Evolutionary conservation across 1,140 invertebrate genomes (phyloP), one percentile per base, ranked within the genome.

Genomic region (Laodelphax striatellus): DNA sequence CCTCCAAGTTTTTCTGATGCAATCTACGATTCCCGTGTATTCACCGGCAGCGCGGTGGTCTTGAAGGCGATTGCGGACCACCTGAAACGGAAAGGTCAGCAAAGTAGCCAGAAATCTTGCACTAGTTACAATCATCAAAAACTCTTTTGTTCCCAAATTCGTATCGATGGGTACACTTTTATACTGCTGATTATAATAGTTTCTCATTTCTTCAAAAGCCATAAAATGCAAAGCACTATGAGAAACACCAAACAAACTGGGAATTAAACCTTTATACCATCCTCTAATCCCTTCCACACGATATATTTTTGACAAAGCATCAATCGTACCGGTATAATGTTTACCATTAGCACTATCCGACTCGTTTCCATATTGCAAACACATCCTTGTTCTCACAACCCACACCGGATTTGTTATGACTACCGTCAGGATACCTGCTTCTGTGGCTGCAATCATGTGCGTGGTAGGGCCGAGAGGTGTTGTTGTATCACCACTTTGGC

Each of bases 161-260:
- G 85, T 82, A 70, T 95, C 90, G 63, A 92, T 86, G 52, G 91
- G 84, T 65, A 86, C 70, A 62, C 83, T 81, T 69, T 83, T 76
- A 67, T 89, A 87, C 11, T 13, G 34, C 64, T 82, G 77, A 72
- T 94, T 96, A 71, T 97, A 97, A 63, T 78, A 74, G 69, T 89
- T 91, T 76, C 98, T 98, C 86, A 98, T 84, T 76, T 97, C 93
- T 78, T 98, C 96, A 72, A 99, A 99, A 16, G 87, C 86, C 89
- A 97, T 96, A 75, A 99, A 98, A 76, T 99, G 97, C 66, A 99
- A 79, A 42, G 95, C 92, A 68, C 97, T 97, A 77, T 99, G 96
- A 0, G 92, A 92, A 43, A 98, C 95, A 11, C 96, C 96, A 77
- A 98, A 90, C 77, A 98, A 85, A 64, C 95, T 95, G 63, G 96